Base-by-base conservation (phyloP, 2,888 invertebrate species). In the Drosophila monieri region DNA sequence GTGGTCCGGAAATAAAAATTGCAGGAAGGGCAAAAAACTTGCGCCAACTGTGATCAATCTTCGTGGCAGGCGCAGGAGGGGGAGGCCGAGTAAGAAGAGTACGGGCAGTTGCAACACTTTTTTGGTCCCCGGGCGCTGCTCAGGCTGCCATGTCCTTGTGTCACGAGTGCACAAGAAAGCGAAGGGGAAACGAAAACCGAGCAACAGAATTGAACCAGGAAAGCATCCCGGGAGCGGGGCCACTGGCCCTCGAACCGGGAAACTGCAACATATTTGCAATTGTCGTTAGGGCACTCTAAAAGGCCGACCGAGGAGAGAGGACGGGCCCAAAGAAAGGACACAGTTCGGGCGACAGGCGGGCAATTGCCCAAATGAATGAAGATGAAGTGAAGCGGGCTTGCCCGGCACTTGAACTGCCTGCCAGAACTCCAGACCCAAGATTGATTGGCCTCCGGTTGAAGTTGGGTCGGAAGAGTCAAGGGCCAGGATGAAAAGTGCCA, bases 201-300 rank as follows among this genome's bases (percentile, higher is more conserved):
- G 35, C 35, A 35, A 35, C 35, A 35, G 35, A 35, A 35, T n/a
- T 35, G 39, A 25, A 58, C 9, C 21, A 21, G 12, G 10, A 39
- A 30, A 18, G 30, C 39, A 53, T n/a, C 35, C 35, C 35, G 35
- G 35, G 27, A 27, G 8, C 6, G 25, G 30, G 35, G n/a, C 35
- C 35, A n/a, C 2, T 35, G 35, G 35, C 35, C 35, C 35, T 35
- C 35, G 72, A 77, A 68, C 66, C 58, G 72, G 73, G 70, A 77
- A 85, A 88, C 73, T 83, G 79, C 74, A 77, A 76, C 79, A 77
- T 85, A 88, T 84, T 84, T 88, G 77, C 85, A 77, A 88, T 88
- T 81, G 88, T 85, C 84, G 73, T 61, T 71, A 55, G 67, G 66
- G 21, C 14, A 9, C 65, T 15, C 12, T 2, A 27, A 64, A 23